Conservation (phyloP, 2,888 invertebrate genomes). For the Eupithecia centaureata region DNA sequence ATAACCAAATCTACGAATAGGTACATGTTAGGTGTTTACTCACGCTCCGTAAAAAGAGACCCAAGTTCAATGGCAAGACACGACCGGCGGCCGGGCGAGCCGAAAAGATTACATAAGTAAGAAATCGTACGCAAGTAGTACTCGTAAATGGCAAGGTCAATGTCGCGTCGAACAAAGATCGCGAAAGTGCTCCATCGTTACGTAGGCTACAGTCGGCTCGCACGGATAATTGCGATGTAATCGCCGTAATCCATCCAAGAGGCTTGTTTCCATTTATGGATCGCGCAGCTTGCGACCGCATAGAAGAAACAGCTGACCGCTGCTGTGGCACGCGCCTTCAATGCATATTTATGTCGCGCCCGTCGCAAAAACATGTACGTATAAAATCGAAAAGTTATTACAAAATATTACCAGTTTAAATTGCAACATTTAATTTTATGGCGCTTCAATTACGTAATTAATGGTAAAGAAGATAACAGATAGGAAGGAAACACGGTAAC, state of each 20-base stretch:
- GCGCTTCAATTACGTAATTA: slow-evolving; percentile 71
- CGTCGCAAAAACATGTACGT: slow-evolving; percentile 64
- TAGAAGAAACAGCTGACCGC: slow-evolving; percentile 82
- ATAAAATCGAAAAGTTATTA: slow-evolving; percentile 75
- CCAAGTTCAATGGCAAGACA: slow-evolving; percentile 69
- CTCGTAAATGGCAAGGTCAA: slow-evolving; percentile 67
- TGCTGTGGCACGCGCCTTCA: slow-evolving; percentile 76
- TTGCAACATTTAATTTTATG: slow-evolving; percentile 55
- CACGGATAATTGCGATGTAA: slow-evolving; percentile 81
- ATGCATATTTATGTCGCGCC: slow-evolving; percentile 79
- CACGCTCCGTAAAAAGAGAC: slow-evolving; percentile 53
- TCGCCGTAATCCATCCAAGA: slow-evolving; percentile 80
- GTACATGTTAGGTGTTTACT: slow-evolving; percentile 60
- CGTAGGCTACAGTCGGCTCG: slow-evolving; percentile 62
- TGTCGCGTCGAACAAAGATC: slow-evolving; percentile 78
- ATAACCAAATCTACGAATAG: slow-evolving; percentile 56
- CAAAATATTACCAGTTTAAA: slow-evolving; percentile 68
- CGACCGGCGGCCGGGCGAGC: slow-evolving; percentile 61
- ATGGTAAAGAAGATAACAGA: not conserved
- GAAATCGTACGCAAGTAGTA: slow-evolving; percentile 33
- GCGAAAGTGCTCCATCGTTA: slow-evolving; percentile 78
- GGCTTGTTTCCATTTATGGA: slow-evolving; percentile 79
- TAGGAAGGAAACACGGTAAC: not conserved
- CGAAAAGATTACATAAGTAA: slow-evolving; percentile 71
- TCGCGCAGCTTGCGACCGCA: slow-evolving; percentile 77